Evolutionary conservation across 1,140 invertebrate genomes (phyloP).

Genomic region (Tetramorium alpestre): DNA sequence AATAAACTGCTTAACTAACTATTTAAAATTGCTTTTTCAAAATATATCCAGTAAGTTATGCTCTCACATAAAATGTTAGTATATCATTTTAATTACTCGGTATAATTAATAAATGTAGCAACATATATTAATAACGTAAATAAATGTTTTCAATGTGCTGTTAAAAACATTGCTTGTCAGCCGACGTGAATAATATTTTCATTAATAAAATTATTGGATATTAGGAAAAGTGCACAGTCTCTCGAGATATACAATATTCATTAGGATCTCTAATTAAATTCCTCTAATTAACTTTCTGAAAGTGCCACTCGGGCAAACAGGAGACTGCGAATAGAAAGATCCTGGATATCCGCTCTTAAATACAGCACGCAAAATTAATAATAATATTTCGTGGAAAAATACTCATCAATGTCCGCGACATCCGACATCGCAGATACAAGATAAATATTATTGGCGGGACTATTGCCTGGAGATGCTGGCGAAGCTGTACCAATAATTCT

Average conservation of each 20-base stretch:
- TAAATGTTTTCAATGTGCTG: background rate
- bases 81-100: background rate
- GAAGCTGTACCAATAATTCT: slow-evolving; percentile 51
- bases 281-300: background rate
- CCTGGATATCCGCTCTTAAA: background rate
- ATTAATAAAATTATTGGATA: background rate
- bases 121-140: background rate
- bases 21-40: slow-evolving; percentile 4
- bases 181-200: background rate
- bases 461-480: slow-evolving; percentile 32
- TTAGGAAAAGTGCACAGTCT: background rate
- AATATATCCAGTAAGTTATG: background rate
- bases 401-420: background rate
- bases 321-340: background rate
- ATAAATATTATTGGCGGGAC: slow-evolving; percentile 55
- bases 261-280: background rate
- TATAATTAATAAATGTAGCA: background rate
- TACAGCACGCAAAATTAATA: background rate
- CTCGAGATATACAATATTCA: background rate
- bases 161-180: background rate
- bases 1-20: background rate
- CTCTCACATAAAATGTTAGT: background rate
- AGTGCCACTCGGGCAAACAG: background rate
- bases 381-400: slow-evolving; percentile 21
- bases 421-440: slow-evolving; percentile 31